Evolutionary conservation across 53 echinoderm and acorn worm genomes (phyloP).

Genomic region (Apostichopus leukothele): DNA sequence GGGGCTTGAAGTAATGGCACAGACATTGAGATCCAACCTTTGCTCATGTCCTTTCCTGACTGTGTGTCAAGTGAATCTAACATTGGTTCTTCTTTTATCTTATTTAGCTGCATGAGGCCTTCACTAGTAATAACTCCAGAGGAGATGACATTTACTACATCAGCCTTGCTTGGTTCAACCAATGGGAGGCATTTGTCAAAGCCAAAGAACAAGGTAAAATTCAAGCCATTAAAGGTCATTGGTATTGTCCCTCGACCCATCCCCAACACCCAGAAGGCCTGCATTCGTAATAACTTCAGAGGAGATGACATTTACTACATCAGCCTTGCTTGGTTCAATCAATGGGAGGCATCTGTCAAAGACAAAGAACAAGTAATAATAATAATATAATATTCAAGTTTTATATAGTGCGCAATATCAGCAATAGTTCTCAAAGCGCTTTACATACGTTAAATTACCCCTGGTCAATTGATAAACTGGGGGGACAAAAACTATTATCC

Average conservation of each 20-base stretch:
- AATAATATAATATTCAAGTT: background rate
- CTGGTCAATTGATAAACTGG: too few species aligned
- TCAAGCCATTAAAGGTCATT: too few species aligned
- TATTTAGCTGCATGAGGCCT: background rate
- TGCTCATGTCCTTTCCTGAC: too few species aligned
- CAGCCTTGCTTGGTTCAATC: conserved; percentile 95
- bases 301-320: conserved; percentile 77
- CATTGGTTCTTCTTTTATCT: background rate
- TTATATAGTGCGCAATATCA: background rate
- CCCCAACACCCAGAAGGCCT: conserved; percentile 57
- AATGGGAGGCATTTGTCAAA: conserved; percentile 94
- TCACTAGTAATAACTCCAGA: background rate
- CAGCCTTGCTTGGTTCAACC: conserved; percentile 95
- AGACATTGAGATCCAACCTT: too few species aligned
- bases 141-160: conserved; percentile 73
- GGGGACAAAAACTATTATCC: too few species aligned
- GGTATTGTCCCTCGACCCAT: too few species aligned
- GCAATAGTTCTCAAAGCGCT: too few species aligned
- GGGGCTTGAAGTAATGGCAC: too few species aligned
- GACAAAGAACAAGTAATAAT: conserved; percentile 60
- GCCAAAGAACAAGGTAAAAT: conserved; percentile 62
- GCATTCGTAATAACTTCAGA: conserved; percentile 67
- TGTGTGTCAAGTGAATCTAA: too few species aligned
- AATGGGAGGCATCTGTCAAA: conserved; percentile 93
- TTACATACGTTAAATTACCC: too few species aligned